Evolutionary conservation across 2,888 invertebrate genomes (phyloP), one percentile per base, ranked within the genome.

Genomic region (Galerucella calmariensis): DNA sequence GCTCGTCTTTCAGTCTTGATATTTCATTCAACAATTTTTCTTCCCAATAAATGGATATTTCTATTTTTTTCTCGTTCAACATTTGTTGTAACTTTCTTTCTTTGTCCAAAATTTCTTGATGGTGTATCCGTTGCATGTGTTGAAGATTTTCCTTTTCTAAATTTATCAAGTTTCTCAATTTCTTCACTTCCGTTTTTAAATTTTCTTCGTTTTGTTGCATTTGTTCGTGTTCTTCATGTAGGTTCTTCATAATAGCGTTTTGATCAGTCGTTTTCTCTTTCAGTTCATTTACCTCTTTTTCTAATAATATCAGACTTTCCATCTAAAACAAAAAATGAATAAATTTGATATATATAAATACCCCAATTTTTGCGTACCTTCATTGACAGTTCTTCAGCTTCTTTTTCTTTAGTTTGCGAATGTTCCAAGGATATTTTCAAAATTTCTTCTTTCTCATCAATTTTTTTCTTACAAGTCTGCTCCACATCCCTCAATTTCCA

Each of bases 401-500:
- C 83, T 73, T 83, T 83, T 82, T 87, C 84, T 79, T 87, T 87
- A 48, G 80, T 77, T 76, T 87, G 86, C 1, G 88, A 86, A 76
- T 85, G 84, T 76, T 84, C 85, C 72, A 85, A 87, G 5, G 87
- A 86, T 66, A 88, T 87, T 76, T 88, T 86, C 11, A 88, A 66
- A 48, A 90, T 90, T 87, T 90, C 90, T 73, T 88, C 89, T 66
- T 91, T 91, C 46, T 93, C 92, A 77, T 90, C 90, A 35, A 91
- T 78, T 80, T 90, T 89, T 78, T 90, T 90, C 79, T 94, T 91
- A 73, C 93, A 93, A 10, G 89, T 88, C 80, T 91, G 91, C 87
- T 94, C 93, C 81, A 94, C 90, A 85, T 94, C 93, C 56, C 95
- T 86, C 85, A 94, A 89, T 88, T 95, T 94, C 94, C 94, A 95